Base-by-base conservation (phyloP, 1,140 invertebrate species). In the Zaprionus taronus region DNA sequence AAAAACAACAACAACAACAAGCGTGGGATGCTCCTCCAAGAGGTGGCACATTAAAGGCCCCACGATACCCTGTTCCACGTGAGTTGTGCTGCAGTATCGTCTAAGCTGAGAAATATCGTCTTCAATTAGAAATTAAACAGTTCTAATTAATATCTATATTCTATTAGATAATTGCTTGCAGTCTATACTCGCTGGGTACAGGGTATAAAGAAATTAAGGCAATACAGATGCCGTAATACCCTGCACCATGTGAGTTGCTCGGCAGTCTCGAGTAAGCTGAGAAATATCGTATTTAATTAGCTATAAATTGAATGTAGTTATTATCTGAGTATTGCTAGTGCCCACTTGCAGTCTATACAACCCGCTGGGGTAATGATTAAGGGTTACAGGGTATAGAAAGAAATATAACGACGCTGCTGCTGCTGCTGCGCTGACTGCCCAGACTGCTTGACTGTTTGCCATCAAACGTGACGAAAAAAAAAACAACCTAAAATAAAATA, bases 401-500 rank as follows among this genome's bases (percentile, higher is more conserved):
- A 66, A 14, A 49, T 60, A 53, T 65, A 65, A 65, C 70, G 63
- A 58, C 57, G 63, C 22, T 58, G 65, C 28, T 53, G 47, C 28
- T 53, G 47, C 28, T 63, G 62, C 24, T 56, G 26, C 15, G 31
- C 47, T 62, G 67, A 17, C 49, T 64, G 63, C 26, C 61, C 31
- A 36, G 64, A n/a, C 15, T 70, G 44, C 68, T 63, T 71, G 61
- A 24, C 60, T 81, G 57, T 58, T 55, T 56, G 53, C 41, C 78
- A 72, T 72, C 67, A 80, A 74, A 89, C 82, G 80, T 89, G 83
- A 80, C 80, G 70, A 78, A 89, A 83, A 86, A 83, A 86, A 89
- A 80, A 51, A 17, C 36, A 11, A 68, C 67, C 73, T 74, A 69
- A 89, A 86, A 83, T 89, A 89, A 89, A 86, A 86, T 80, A 87